phyloP scores from a whole-genome alignment of 2,113 vertebrate genomes.

The Neotragus moschatus region DNA sequence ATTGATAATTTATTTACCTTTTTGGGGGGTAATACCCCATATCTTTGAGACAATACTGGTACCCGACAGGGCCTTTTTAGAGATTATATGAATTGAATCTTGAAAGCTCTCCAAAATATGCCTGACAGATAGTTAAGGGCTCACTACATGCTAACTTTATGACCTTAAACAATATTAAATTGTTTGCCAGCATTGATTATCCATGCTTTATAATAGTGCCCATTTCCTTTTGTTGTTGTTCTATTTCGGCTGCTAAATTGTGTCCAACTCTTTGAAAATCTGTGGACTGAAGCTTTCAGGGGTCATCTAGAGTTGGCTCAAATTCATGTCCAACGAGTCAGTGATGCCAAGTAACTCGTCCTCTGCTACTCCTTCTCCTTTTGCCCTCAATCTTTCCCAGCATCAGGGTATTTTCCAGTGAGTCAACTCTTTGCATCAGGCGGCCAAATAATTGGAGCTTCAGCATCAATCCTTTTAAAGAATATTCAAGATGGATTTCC shows the following conservation, averaged over 20 bases:
- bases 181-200: not conserved
- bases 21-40: accelerated
- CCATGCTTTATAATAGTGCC: not conserved
- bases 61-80: not conserved
- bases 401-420: not conserved
- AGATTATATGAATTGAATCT: not conserved
- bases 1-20: not conserved
- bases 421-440: not conserved
- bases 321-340: not conserved
- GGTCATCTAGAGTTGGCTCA: not conserved
- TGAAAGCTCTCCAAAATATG: not conserved
- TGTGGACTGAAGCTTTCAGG: not conserved
- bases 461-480: not conserved
- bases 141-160: not conserved
- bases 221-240: not conserved
- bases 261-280: not conserved
- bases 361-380: not conserved
- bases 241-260: not conserved
- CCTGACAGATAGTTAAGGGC: not conserved
- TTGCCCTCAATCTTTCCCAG: not conserved
- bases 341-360: not conserved
- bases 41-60: not conserved
- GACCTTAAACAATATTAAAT: not conserved
- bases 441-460: not conserved
- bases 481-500: not conserved